Evolutionary conservation across 2,113 vertebrate species (phyloP).

Genomic region (Gallinago media): DNA sequence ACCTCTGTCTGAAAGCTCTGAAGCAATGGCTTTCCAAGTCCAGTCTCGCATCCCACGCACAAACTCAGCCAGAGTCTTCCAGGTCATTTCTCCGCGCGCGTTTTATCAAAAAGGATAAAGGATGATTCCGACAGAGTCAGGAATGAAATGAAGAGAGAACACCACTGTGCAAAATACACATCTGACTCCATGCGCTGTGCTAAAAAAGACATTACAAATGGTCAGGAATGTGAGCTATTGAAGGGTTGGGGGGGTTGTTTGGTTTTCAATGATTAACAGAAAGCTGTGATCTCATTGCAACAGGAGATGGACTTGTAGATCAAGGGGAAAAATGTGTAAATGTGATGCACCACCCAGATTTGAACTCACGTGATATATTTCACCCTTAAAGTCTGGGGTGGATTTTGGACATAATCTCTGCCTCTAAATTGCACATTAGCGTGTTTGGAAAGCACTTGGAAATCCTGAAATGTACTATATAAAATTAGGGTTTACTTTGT

Average conservation of each 20-base stretch:
- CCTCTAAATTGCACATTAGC: not conserved
- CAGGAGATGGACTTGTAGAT: not conserved
- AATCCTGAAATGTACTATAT: not conserved
- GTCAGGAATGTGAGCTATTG: not conserved
- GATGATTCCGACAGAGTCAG: not conserved
- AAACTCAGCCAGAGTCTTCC: not conserved
- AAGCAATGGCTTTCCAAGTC: not conserved
- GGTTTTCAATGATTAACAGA: not conserved
- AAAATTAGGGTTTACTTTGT: not conserved
- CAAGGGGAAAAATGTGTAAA: not conserved
- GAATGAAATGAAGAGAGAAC: not conserved
- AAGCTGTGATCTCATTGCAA: not conserved
- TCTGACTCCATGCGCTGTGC: not conserved
- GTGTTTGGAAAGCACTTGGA: not conserved
- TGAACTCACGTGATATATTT: not conserved
- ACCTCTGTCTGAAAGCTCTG: slow-evolving; percentile 5
- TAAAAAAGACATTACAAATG: not conserved
- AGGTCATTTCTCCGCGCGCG: not conserved
- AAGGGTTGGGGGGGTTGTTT: not conserved
- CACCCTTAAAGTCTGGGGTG: not conserved
- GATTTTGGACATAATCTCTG: not conserved
- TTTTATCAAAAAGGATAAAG: not conserved
- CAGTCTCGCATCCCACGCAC: not conserved
- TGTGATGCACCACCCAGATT: not conserved
- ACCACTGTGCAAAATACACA: not conserved